Evolutionary conservation across 2,888 invertebrate genomes (phyloP).

Genomic region (Mesorhabditis sp.): DNA sequence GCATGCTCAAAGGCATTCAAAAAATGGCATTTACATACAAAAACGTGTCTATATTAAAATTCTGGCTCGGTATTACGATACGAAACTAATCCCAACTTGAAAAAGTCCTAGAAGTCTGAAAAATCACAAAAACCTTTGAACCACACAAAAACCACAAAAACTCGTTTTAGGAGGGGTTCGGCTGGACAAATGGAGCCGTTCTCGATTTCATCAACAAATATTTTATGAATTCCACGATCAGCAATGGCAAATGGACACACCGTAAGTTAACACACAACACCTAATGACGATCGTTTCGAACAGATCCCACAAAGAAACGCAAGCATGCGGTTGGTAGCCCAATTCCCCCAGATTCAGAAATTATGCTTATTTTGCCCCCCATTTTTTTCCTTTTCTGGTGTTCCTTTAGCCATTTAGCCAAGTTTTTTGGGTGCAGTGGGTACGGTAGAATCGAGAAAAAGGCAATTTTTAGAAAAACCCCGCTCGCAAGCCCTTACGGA

Average conservation of each 20-base stretch:
- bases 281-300: background rate
- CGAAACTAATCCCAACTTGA: too few species aligned
- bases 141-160: conserved; percentile 8
- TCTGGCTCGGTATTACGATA: too few species aligned
- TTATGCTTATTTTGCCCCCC: background rate
- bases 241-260: background rate
- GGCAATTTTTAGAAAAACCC: background rate
- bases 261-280: background rate
- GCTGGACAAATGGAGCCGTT: conserved; percentile 54
- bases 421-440: background rate
- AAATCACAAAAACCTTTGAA: too few species aligned
- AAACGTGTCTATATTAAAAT: too few species aligned
- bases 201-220: conserved; percentile 38
- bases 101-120: too few species aligned
- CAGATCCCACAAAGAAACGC: background rate
- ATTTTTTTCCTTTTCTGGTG: background rate
- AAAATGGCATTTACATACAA: too few species aligned
- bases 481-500: background rate
- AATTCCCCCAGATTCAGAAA: background rate
- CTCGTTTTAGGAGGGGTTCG: conserved; percentile 46
- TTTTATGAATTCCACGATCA: background rate
- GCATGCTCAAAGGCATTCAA: too few species aligned
- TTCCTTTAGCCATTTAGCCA: background rate
- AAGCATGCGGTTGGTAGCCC: background rate
- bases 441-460: background rate